Conservation (phyloP, 2,113 vertebrate species). For the Xiphophorus maculatus region DNA sequence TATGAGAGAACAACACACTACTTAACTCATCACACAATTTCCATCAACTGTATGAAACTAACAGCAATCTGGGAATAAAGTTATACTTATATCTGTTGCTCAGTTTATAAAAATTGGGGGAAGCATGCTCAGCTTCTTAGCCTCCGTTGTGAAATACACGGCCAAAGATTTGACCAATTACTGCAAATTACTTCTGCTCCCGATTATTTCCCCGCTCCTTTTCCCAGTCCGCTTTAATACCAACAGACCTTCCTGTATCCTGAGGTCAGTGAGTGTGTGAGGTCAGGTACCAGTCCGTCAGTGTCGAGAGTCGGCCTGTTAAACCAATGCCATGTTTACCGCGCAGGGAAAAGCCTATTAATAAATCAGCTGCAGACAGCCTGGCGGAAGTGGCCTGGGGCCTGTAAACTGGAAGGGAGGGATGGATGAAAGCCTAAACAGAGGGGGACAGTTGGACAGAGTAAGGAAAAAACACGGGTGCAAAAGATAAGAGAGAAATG, state of each 20-base stretch:
- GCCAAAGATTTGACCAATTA: not conserved
- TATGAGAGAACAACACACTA: no score
- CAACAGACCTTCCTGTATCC: constrained; percentile 42
- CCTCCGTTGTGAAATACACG: not conserved
- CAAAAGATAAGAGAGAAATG: constrained; percentile 15
- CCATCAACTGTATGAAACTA: no score
- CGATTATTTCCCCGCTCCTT: constrained; percentile 12
- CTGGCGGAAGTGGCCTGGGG: constrained; percentile 71
- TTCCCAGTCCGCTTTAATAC: constrained; percentile 11
- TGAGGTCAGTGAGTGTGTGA: constrained; percentile 23
- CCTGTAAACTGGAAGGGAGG: constrained; percentile 61
- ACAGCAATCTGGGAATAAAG: no score
- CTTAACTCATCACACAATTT: no score
- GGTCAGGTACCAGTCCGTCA: constrained; percentile 65
- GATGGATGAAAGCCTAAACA: constrained; percentile 56
- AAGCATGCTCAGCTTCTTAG: not conserved
- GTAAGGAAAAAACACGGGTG: not conserved
- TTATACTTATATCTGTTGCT: no score
- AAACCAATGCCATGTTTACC: constrained; percentile 68
- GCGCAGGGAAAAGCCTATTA: constrained; percentile 71
- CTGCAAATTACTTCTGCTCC: constrained; percentile 3
- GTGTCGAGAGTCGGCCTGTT: constrained; percentile 57
- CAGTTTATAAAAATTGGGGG: not conserved
- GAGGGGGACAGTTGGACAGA: constrained; percentile 27
- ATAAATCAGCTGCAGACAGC: constrained; percentile 72